Conservation (phyloP, 2,113 vertebrate genomes). For the Choloepus hoffmanni region DNA sequence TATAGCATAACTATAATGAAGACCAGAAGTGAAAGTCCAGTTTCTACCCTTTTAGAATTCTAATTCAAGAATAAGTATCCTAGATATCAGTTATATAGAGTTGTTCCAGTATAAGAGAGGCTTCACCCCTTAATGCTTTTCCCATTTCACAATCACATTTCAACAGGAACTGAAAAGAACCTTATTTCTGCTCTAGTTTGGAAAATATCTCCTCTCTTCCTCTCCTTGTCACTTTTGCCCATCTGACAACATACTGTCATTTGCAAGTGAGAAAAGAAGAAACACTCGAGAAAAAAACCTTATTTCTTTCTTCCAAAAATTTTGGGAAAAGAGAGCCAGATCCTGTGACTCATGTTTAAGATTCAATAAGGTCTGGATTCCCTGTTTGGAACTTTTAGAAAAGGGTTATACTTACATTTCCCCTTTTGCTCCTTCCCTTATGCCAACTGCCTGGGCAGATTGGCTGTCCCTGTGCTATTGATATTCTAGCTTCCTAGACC, state of each 20-base stretch:
- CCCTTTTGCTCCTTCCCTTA: not conserved
- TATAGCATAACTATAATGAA: not conserved
- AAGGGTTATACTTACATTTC: not conserved
- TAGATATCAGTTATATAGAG: not conserved
- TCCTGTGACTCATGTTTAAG: not conserved
- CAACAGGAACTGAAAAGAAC: not conserved
- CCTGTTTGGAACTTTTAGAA: not conserved
- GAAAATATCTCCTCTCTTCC: not conserved
- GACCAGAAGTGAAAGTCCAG: not conserved
- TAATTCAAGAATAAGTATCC: not conserved
- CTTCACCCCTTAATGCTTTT: not conserved
- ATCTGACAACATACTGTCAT: not conserved
- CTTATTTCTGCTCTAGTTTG: not conserved
- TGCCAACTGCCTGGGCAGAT: not conserved
- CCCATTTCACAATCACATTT: not conserved
- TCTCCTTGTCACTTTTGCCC: not conserved
- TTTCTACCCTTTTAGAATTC: not conserved
- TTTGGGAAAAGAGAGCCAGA: not conserved
- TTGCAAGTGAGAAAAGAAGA: slow-evolving; percentile 19
- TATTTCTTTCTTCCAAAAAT: not conserved
- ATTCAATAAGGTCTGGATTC: not conserved
- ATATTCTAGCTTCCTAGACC: not conserved
- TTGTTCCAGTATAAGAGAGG: not conserved
- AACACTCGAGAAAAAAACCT: not conserved
- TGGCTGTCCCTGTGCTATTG: too few species aligned